Evolutionary conservation across 2,888 invertebrate genomes (phyloP).

Genomic region (Netelia fuscicornis): DNA sequence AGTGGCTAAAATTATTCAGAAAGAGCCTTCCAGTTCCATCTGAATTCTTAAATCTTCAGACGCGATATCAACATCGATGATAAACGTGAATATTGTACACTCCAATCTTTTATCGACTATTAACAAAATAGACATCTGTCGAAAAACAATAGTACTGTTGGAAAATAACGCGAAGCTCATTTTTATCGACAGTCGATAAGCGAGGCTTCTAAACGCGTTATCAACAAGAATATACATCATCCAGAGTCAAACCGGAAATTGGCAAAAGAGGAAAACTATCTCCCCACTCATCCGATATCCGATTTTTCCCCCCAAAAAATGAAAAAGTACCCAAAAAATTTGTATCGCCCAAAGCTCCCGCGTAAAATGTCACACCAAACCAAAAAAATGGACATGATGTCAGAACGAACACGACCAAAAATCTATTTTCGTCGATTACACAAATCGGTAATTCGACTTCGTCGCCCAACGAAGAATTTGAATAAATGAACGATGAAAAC

Average conservation of each 20-base stretch:
- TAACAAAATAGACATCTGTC: background rate
- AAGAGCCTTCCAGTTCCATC: slow-evolving; percentile 13
- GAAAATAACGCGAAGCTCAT: background rate
- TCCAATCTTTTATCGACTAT: background rate
- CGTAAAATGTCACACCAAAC: too few species aligned
- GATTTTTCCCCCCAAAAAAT: background rate
- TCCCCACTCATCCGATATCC: background rate
- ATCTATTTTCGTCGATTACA: slow-evolving; percentile 11
- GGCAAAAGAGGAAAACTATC: background rate
- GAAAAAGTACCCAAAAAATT: too few species aligned
- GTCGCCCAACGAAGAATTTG: background rate
- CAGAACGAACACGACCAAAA: background rate
- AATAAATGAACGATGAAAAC: background rate
- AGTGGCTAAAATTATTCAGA: background rate
- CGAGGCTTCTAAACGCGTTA: background rate
- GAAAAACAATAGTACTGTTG: background rate
- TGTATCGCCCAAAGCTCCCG: too few species aligned
- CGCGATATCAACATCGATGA: background rate
- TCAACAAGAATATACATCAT: background rate
- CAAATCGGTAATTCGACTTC: background rate
- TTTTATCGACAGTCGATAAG: slow-evolving; percentile 3
- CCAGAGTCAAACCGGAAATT: background rate
- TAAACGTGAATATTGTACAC: background rate
- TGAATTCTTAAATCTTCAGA: background rate
- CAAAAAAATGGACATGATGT: too few species aligned